Base-by-base conservation (phyloP, 1,140 invertebrate species). In the Zaprionus tsacasi region DNA sequence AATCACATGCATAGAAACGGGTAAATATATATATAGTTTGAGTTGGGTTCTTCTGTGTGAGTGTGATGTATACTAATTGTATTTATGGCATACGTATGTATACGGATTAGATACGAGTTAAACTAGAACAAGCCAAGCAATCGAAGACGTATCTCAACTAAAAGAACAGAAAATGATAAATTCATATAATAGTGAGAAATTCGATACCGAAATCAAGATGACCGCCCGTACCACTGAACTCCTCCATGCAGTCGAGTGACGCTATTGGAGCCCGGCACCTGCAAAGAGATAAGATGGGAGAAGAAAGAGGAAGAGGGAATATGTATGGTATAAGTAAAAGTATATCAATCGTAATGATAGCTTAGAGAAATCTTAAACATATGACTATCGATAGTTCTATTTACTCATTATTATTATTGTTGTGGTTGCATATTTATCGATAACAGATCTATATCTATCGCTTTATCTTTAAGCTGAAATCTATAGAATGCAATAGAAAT, bases 211-310 rank as follows among this genome's bases (percentile, higher is more conserved):
- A 92, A 92, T 92, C 92, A 92, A 92, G 92, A 93, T 94, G 81
- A 93, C 93, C 79, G 92, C 91, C 92, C 89, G 91, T 92, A 92
- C 94, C 96, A 93, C 96, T 96, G 93, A 97, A 97, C 93, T 98
- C 97, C 94, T 97, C 97, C 97, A 98, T 97, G 93, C 97, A 97
- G 94, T 98, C 97, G 83, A 98, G 94, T 91, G 96, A 97, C 71
- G 97, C 97, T 93, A 98, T 98, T 76, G 97, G 97, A 82, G 97
- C 97, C 91, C 96, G 95, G 94, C 96, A 97, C 95, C 97, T 97
- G 93, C 52, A 92, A 92, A 70, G 90, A 58, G 45, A 75, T 10
- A 13, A 17, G 40, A 35, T 43, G 3, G 40, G 1, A 27, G 50
- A n/a, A 58, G 21, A 6, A 10, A 10, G 11, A 56, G n/a, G 15